These are phyloP conservation scores for Tonatia bakeri DNA, from an alignment of 2,113 vertebrate species.

Conservation along the genomic window DNA sequence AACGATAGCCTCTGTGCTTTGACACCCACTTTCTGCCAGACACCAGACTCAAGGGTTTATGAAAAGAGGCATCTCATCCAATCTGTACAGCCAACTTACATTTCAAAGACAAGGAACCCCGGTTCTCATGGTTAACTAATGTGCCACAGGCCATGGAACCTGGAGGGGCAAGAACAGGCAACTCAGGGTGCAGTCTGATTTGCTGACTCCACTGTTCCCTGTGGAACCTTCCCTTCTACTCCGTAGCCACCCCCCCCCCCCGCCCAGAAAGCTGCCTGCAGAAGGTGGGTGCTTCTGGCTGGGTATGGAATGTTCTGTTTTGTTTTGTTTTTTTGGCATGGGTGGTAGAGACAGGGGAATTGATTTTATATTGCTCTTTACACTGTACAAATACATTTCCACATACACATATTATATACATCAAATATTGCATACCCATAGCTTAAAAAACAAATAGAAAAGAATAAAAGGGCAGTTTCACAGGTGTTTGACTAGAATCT, in stretches of 20 bases:
- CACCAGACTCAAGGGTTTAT: not conserved
- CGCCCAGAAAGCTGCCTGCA: not conserved
- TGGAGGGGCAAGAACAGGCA: not conserved
- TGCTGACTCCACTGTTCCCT: not conserved
- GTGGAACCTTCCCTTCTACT: not conserved
- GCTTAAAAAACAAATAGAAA: not conserved
- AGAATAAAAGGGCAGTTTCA: not conserved
- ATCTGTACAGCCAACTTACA: not conserved
- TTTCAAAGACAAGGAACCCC: not conserved
- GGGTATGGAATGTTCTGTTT: not conserved
- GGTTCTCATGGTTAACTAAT: not conserved
- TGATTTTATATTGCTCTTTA: not conserved
- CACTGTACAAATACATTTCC: not conserved
- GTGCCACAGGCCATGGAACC: not conserved
- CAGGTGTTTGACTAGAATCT: not conserved
- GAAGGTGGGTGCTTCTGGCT: not conserved
- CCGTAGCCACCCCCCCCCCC: too few species aligned
- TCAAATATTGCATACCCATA: not conserved
- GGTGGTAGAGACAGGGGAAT: not conserved
- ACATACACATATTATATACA: not conserved
- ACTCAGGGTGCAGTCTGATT: not conserved
- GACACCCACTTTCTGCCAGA: not conserved
- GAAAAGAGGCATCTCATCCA: not conserved
- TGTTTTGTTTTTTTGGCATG: not conserved
- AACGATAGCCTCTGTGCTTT: not conserved